These are phyloP conservation scores for Minunthozetes semirufus DNA, from an alignment of 2,888 invertebrate genomes.

Conservation along the genomic window DNA sequence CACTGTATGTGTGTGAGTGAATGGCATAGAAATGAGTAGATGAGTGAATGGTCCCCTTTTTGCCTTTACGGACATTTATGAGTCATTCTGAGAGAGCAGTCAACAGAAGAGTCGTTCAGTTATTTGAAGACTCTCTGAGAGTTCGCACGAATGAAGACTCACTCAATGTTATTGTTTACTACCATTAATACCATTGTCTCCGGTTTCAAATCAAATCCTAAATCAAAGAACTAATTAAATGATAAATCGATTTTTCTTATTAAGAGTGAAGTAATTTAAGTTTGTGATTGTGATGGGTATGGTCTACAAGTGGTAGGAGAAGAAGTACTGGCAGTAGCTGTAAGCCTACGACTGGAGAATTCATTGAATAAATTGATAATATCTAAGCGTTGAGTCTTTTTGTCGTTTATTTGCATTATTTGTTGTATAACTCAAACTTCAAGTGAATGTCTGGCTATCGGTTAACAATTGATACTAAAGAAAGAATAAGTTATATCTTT, in stretches of 20 bases:
- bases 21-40: background rate
- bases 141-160: too few species aligned
- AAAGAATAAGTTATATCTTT: background rate
- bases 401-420: conserved; percentile 2
- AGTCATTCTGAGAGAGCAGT: background rate
- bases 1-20: too few species aligned
- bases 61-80: conserved; percentile 6
- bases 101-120: background rate
- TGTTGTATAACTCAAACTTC: background rate
- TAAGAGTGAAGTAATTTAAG: background rate
- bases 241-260: too few species aligned
- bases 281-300: background rate
- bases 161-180: too few species aligned
- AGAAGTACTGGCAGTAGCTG: background rate
- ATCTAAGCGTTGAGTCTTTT: background rate
- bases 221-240: too few species aligned
- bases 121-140: too few species aligned
- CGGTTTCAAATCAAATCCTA: too few species aligned
- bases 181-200: too few species aligned
- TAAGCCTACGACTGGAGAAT: background rate
- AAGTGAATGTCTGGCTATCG: background rate
- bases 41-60: background rate
- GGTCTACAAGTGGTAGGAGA: background rate
- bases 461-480: background rate
- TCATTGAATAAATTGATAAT: background rate